These are phyloP conservation scores for Serilophus lunatus DNA, from an alignment of 2,113 vertebrate genomes.

Conservation along the genomic window DNA sequence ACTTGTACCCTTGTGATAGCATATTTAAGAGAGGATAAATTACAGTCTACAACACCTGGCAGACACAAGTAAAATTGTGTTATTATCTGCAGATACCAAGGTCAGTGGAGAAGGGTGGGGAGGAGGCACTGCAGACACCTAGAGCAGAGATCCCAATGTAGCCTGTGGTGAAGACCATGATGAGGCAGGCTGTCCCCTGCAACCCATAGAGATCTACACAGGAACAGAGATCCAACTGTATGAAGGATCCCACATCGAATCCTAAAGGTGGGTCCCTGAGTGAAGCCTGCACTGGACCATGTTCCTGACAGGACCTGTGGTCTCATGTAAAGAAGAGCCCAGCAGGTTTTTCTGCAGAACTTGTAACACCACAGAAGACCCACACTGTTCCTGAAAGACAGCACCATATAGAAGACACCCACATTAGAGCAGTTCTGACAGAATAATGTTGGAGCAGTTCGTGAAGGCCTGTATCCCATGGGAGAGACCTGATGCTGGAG, in stretches of 20 bases:
- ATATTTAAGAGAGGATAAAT: neutral
- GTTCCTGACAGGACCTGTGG: neutral
- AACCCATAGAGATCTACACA: neutral
- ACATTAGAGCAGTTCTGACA: neutral
- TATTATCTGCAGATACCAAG: neutral
- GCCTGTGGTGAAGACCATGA: fast-evolving
- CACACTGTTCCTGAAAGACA: neutral
- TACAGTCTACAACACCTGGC: neutral
- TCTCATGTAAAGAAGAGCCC: neutral
- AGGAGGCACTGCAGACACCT: fast-evolving
- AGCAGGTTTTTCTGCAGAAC: neutral
- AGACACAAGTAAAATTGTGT: neutral
- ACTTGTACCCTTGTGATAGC: neutral
- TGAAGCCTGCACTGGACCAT: neutral
- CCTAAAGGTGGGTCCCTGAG: fast-evolving
- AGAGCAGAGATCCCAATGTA: neutral
- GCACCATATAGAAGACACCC: fast-evolving
- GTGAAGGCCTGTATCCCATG: neutral
- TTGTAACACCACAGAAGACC: neutral
- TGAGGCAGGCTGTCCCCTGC: neutral
- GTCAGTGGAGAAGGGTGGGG: neutral
- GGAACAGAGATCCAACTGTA: neutral
- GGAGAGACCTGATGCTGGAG: neutral
- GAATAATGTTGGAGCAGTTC: neutral
- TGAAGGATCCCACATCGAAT: fast-evolving